These are phyloP conservation scores for Oryzias melastigma DNA, from an alignment of 2,113 vertebrate species.

Conservation along the genomic window DNA sequence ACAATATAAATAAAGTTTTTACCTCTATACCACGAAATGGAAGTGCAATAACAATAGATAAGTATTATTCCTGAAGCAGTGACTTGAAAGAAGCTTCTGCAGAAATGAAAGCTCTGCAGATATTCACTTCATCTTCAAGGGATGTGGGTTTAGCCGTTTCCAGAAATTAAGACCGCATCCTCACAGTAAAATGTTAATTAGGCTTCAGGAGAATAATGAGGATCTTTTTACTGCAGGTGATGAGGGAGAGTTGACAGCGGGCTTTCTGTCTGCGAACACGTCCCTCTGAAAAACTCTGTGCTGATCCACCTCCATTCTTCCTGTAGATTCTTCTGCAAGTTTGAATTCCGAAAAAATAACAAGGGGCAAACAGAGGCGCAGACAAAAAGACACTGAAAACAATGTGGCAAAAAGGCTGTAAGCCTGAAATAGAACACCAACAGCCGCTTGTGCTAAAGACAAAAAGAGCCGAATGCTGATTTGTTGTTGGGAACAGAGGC, in stretches of 20 bases:
- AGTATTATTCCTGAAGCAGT: too few relatives aligned
- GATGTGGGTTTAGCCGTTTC: neutral
- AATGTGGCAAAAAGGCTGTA: slow-evolving; percentile 63
- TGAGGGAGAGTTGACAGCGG: slow-evolving; percentile 45
- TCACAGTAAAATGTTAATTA: slow-evolving; percentile 33
- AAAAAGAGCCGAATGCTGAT: slow-evolving; percentile 72
- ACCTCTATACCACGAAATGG: too few relatives aligned
- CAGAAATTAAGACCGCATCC: slow-evolving; percentile 20
- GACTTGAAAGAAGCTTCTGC: too few relatives aligned
- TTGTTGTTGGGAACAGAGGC: slow-evolving; percentile 70
- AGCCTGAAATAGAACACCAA: slow-evolving; percentile 67
- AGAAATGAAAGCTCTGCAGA: too few relatives aligned
- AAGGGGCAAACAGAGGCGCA: slow-evolving; percentile 55
- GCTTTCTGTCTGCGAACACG: slow-evolving; percentile 42
- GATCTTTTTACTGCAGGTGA: slow-evolving; percentile 6
- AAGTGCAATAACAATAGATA: too few relatives aligned
- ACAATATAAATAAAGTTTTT: too few relatives aligned
- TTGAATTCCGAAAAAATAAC: slow-evolving; percentile 63
- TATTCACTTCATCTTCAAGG: neutral
- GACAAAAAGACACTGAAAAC: slow-evolving; percentile 65
- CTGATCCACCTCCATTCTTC: slow-evolving; percentile 45
- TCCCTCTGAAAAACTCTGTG: slow-evolving; percentile 49
- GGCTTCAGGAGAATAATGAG: slow-evolving; percentile 6
- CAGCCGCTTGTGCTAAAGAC: slow-evolving; percentile 68
- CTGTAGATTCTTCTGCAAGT: slow-evolving; percentile 50